Percentiles rank a stretch among this genome's conserved stretches.
These are phyloP conservation scores for Drosophila nikananu DNA, from an alignment of 1,140 invertebrate genomes.

Conservation along the genomic window DNA sequence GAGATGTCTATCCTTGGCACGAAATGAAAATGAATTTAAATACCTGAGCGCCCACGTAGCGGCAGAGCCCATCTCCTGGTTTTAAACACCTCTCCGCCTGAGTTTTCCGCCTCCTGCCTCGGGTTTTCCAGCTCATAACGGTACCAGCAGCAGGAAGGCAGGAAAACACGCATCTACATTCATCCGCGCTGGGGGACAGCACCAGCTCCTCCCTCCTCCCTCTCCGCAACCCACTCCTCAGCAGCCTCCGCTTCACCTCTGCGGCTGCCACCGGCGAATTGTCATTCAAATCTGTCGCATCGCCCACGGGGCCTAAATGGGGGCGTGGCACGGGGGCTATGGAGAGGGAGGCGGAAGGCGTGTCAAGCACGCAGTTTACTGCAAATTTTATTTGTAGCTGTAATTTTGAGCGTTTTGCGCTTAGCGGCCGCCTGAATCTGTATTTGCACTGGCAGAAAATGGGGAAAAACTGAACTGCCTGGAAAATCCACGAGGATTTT, in stretches of 20 bases:
- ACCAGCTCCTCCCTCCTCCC: neutral
- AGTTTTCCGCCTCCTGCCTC: neutral
- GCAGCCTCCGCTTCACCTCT: conserved; percentile 9
- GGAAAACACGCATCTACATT: conserved; percentile 47
- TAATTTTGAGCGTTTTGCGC: conserved; percentile 79
- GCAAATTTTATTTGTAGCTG: conserved; percentile 77
- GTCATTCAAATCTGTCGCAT: conserved; percentile 72
- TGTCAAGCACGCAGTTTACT: conserved; percentile 59
- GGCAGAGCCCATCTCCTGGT: conserved; percentile 4
- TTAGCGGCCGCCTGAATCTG: conserved; percentile 59
- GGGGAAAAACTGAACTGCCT: rapidly evolving
- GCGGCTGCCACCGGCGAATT: conserved; percentile 59
- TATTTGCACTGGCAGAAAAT: neutral
- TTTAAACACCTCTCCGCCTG: conserved; percentile 1
- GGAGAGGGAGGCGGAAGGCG: conserved; percentile 1
- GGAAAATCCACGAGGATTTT: neutral
- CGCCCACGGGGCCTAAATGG: conserved; percentile 37
- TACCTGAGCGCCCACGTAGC: conserved; percentile 54
- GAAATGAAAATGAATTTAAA: conserved; percentile 77
- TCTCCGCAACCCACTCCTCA: neutral
- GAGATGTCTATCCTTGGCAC: conserved; percentile 64
- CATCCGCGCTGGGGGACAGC: conserved; percentile 13
- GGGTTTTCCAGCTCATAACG: conserved; percentile 30
- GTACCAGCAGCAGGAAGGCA: conserved; percentile 34
- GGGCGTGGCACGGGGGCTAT: conserved; percentile 1